These are phyloP conservation scores for Paraescarpia echinospica DNA, from an alignment of 1,140 invertebrate species.

Conservation along the genomic window DNA sequence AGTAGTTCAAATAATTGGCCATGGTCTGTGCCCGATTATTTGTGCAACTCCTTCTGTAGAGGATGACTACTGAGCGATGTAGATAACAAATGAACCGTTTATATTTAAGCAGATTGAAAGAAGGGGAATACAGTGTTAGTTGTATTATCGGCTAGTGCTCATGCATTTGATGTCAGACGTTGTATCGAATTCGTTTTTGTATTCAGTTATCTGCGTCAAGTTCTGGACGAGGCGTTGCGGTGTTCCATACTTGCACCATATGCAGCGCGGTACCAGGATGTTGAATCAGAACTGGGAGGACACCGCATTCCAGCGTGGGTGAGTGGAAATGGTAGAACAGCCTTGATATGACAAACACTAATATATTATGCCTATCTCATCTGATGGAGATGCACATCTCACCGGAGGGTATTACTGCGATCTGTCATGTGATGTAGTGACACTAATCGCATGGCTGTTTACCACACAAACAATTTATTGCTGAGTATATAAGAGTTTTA, in stretches of 20 bases:
- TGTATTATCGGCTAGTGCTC: neutral
- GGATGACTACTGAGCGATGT: neutral
- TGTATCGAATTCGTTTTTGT: neutral
- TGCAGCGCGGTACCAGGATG: constrained; percentile 5
- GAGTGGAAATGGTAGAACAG: neutral
- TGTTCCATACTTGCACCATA: constrained; percentile 42
- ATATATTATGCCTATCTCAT: too few relatives aligned
- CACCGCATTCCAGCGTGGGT: constrained; percentile 9
- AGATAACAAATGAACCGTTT: neutral
- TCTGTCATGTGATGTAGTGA: too few relatives aligned
- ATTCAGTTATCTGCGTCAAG: constrained; percentile 48
- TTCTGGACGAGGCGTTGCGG: constrained; percentile 52
- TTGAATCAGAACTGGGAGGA: constrained; percentile 15
- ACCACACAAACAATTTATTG: too few relatives aligned
- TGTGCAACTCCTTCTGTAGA: too few relatives aligned
- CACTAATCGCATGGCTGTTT: too few relatives aligned
- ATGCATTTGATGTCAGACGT: neutral
- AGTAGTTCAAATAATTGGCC: too few relatives aligned
- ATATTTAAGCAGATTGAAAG: neutral
- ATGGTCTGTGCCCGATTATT: too few relatives aligned
- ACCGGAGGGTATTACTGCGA: too few relatives aligned
- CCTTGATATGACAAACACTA: neutral
- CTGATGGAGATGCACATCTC: too few relatives aligned
- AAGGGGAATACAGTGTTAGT: neutral
- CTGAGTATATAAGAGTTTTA: too few relatives aligned